Conservation (phyloP, 1,140 invertebrate genomes). For the Saxidomus purpurata region DNA sequence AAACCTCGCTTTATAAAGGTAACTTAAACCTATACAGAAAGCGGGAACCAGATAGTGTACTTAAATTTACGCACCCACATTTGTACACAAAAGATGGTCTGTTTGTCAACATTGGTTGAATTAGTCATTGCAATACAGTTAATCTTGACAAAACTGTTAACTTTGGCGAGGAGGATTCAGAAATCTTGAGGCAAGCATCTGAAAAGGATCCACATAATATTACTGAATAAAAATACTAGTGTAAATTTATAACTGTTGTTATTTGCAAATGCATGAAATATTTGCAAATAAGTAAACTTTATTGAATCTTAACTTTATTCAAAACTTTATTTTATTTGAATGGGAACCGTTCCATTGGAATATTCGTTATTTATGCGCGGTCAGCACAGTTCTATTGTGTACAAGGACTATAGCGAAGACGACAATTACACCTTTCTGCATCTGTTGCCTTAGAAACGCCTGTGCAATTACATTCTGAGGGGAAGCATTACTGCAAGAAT, state of each 20-base stretch:
- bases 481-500: too few species aligned
- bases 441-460: too few species aligned
- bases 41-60: background rate
- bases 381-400: background rate
- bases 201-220: background rate
- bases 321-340: constrained; percentile 20
- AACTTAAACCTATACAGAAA: too few species aligned
- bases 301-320: background rate
- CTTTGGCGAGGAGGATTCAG: background rate
- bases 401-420: constrained; percentile 33
- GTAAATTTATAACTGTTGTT: too few species aligned
- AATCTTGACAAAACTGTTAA: background rate
- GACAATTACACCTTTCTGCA: constrained; percentile 5
- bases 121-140: background rate
- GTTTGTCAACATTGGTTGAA: constrained; percentile 42
- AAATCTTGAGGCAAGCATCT: background rate
- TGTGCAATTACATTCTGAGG: too few species aligned
- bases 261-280: too few species aligned
- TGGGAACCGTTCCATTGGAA: constrained; percentile 13
- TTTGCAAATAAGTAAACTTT: too few species aligned
- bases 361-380: constrained; percentile 32
- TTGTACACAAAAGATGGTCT: constrained; percentile 26
- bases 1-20: background rate
- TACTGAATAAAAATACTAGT: too few species aligned
- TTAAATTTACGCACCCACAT: constrained; percentile 24